These are phyloP conservation scores for Bombus sylvicola DNA, from an alignment of 1,140 invertebrate genomes.

Conservation along the genomic window DNA sequence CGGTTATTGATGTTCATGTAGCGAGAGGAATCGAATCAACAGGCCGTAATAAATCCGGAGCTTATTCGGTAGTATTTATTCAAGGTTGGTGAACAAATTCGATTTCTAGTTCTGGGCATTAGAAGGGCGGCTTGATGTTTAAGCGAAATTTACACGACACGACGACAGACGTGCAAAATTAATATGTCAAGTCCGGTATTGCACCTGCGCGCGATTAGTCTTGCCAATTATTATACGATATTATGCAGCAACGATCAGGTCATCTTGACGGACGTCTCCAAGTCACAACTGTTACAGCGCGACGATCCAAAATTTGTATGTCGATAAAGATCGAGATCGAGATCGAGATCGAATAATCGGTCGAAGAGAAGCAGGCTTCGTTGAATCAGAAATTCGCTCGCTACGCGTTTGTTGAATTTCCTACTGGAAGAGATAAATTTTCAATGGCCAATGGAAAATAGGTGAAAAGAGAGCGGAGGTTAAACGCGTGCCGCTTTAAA, in stretches of 20 bases:
- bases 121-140: constrained; percentile 12
- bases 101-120: neutral
- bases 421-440: neutral
- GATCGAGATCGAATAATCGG: neutral
- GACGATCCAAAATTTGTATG: neutral
- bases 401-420: neutral
- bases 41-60: neutral
- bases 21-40: constrained; percentile 4
- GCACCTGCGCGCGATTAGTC: constrained; percentile 44
- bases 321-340: neutral
- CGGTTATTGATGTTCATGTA: neutral
- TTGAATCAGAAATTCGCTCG: neutral
- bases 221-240: constrained; percentile 7
- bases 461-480: neutral
- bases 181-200: constrained; percentile 22
- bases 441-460: neutral
- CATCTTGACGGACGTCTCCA: neutral
- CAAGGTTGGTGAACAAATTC: constrained; percentile 4
- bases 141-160: neutral
- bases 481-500: neutral
- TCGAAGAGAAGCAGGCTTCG: neutral
- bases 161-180: constrained; percentile 45
- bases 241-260: neutral
- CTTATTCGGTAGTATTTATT: constrained; percentile 13
- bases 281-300: neutral